These are phyloP conservation scores for Nannospalax galili DNA, from an alignment of 2,113 vertebrate genomes.

Conservation along the genomic window DNA sequence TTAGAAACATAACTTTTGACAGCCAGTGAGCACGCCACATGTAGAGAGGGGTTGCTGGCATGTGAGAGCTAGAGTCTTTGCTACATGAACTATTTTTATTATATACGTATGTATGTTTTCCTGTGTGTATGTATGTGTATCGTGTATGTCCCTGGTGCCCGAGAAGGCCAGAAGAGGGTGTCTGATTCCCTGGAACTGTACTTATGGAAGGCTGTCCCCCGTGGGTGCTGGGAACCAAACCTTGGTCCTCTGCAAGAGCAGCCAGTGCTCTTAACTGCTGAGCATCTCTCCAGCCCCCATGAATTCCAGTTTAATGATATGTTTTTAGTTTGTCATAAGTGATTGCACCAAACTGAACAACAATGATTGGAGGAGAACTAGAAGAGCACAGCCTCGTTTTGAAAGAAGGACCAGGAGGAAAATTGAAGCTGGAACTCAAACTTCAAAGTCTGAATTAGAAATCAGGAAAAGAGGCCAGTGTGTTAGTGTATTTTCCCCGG, in stretches of 20 bases:
- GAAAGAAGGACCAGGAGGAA: background rate
- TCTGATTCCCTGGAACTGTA: background rate
- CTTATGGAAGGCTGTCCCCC: background rate
- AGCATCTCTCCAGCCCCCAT: background rate
- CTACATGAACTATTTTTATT: background rate
- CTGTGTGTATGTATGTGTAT: background rate
- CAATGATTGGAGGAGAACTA: background rate
- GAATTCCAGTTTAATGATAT: background rate
- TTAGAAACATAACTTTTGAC: background rate
- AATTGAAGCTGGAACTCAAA: slow-evolving; percentile 22
- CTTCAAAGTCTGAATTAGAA: background rate
- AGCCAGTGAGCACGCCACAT: background rate
- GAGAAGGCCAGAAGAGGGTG: background rate
- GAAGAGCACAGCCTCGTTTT: background rate
- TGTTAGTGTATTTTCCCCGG: background rate
- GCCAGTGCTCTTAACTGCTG: background rate
- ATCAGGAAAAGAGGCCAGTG: background rate
- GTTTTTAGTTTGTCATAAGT: background rate
- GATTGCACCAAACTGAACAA: background rate
- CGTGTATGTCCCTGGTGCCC: background rate
- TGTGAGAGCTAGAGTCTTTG: too few species aligned
- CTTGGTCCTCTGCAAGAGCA: background rate
- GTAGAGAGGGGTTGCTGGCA: background rate
- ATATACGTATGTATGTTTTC: background rate
- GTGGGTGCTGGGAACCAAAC: background rate